These are phyloP conservation scores for Trissolcus japonicus DNA, from an alignment of 2,888 invertebrate genomes.

Conservation along the genomic window DNA sequence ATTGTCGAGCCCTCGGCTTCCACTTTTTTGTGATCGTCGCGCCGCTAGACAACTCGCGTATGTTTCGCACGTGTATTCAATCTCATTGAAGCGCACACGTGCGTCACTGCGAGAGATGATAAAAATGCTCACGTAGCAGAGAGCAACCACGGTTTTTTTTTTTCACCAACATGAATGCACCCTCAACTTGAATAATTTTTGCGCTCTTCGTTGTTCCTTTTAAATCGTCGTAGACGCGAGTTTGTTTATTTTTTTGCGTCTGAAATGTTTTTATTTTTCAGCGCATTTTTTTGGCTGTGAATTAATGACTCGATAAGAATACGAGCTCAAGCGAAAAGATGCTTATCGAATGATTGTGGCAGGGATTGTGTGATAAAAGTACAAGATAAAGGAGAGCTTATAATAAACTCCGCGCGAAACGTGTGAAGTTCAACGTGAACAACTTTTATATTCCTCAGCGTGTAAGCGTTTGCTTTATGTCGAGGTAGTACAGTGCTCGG, in stretches of 20 bases:
- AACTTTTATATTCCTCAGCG: slow-evolving; percentile 17
- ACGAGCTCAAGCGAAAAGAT: slow-evolving; percentile 11
- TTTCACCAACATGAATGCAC: no score
- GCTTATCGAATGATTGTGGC: slow-evolving; percentile 5
- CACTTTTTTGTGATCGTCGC: slow-evolving; percentile 33
- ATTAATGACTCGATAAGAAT: no score
- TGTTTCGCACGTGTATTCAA: slow-evolving; percentile 46
- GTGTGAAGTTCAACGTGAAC: slow-evolving; percentile 36
- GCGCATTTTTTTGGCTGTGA: no score
- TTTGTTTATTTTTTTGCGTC: no score
- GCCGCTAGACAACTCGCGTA: slow-evolving; percentile 42
- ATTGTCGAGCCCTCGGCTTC: slow-evolving; percentile 28
- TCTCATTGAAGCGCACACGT: slow-evolving; percentile 42
- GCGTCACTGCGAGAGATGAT: slow-evolving; percentile 37
- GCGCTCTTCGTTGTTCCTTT: no score
- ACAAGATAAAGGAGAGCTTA: slow-evolving; percentile 12
- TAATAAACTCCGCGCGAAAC: slow-evolving; percentile 25
- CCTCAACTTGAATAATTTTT: no score
- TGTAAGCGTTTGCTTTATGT: slow-evolving; percentile 35
- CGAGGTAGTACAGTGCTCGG: slow-evolving; percentile 40
- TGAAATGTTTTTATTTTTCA: no score
- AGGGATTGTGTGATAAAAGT: slow-evolving; percentile 10
- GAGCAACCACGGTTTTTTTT: slow-evolving; percentile 27
- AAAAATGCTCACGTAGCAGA: slow-evolving; percentile 45
- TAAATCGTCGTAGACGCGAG: no score